Percentiles rank a stretch among this genome's conserved stretches.
Conservation (phyloP, 2,888 invertebrate genomes). For the Lasius fuliginosus region DNA sequence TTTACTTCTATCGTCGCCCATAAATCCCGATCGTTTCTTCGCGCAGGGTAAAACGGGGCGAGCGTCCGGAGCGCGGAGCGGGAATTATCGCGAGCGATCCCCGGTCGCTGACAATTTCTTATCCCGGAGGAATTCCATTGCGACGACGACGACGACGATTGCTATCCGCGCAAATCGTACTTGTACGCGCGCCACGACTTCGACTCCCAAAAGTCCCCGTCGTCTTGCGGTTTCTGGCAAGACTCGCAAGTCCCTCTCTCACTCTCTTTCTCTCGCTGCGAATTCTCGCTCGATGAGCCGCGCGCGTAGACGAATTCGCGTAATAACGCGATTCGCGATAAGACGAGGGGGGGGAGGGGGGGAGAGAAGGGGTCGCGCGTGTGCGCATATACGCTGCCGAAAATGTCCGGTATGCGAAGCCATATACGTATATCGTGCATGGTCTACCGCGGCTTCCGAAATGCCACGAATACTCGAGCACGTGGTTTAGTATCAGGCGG, state of each 20-base stretch:
- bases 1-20: constrained; percentile 53
- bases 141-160: constrained; percentile 63
- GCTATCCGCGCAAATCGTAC: constrained; percentile 62
- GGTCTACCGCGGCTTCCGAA: constrained; percentile 67
- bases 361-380: constrained; percentile 50
- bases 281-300: constrained; percentile 64
- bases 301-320: constrained; percentile 64
- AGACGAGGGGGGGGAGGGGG: constrained; percentile 38
- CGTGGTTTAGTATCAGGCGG: constrained; percentile 45
- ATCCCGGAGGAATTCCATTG: constrained; percentile 67
- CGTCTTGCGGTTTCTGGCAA: constrained; percentile 1
- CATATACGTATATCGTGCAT: constrained; percentile 63
- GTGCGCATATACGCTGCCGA: constrained; percentile 62
- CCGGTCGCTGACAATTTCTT: constrained; percentile 70
- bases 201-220: neutral
- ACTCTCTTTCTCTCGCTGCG: constrained; percentile 37
- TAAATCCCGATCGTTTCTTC: constrained; percentile 53
- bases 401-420: constrained; percentile 72
- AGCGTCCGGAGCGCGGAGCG: constrained; percentile 19
- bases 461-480: constrained; percentile 67
- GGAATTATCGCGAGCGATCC: constrained; percentile 42
- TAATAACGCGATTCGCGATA: constrained; percentile 65
- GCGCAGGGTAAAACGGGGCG: constrained; percentile 41
- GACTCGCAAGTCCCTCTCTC: neutral
- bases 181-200: constrained; percentile 40